These are phyloP conservation scores for Morelia viridis DNA, from an alignment of 2,797 vertebrate species.

Conservation along the genomic window DNA sequence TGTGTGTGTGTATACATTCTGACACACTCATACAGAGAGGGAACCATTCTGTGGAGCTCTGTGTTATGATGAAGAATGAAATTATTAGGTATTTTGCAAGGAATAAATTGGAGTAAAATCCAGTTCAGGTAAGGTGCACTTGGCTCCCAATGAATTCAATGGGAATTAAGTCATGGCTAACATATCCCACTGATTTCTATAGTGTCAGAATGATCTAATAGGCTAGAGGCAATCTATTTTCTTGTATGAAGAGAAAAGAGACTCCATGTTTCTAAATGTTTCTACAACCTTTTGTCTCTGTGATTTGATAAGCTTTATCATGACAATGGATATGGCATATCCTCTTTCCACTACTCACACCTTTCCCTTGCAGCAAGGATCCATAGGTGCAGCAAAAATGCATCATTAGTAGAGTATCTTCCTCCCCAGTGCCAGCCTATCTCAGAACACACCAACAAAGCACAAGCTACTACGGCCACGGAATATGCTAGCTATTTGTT, in stretches of 20 bases:
- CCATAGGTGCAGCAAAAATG: neutral
- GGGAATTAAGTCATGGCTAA: neutral
- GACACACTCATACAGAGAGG: neutral
- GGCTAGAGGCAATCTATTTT: neutral
- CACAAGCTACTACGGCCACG: constrained; percentile 51
- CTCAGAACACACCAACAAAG: constrained; percentile 45
- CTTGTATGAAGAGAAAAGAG: neutral
- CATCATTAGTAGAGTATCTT: neutral
- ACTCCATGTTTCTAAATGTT: neutral
- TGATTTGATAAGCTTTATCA: neutral
- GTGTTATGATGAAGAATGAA: neutral
- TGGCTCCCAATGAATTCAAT: neutral
- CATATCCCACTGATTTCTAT: neutral
- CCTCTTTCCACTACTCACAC: neutral
- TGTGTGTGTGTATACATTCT: neutral
- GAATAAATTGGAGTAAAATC: neutral
- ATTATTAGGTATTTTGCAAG: neutral
- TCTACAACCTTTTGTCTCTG: neutral
- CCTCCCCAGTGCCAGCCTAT: neutral
- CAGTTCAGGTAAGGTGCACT: neutral
- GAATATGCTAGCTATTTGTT: constrained; percentile 7
- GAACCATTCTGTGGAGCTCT: neutral
- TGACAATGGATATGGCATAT: neutral
- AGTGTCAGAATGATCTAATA: neutral
- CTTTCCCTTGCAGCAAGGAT: neutral